These are phyloP conservation scores for Apotomis betuletana DNA, from an alignment of 2,888 invertebrate species.

Conservation along the genomic window DNA sequence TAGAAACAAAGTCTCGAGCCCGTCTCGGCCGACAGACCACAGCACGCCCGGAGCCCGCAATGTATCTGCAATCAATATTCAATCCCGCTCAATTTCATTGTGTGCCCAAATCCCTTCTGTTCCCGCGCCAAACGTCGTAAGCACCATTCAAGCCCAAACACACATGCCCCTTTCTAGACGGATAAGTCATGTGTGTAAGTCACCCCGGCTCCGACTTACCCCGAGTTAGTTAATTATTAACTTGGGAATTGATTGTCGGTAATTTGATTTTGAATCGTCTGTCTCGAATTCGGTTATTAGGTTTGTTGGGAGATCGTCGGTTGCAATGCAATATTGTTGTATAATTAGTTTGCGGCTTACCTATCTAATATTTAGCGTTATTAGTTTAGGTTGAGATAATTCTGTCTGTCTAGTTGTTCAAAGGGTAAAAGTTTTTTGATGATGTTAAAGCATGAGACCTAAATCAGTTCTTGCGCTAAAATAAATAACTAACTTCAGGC, in stretches of 20 bases:
- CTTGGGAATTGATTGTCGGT: not conserved
- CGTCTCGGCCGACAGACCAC: no score
- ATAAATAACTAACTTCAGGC: no score
- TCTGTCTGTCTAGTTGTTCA: no score
- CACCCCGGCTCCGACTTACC: not conserved
- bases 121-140: not conserved
- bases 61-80: not conserved
- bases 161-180: not conserved
- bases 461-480: no score
- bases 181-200: not conserved
- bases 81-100: not conserved
- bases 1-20: no score
- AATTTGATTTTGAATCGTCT: not conserved
- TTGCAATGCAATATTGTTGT: not conserved
- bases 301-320: not conserved
- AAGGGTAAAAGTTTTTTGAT: no score
- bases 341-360: not conserved
- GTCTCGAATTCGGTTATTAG: not conserved
- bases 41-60: not conserved
- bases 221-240: not conserved
- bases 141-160: not conserved
- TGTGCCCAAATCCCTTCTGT: not conserved
- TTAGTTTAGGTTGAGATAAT: no score
- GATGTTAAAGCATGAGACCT: no score
- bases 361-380: no score